Base-by-base conservation (phyloP, 2,113 vertebrate species). In the Emydura subglobosa region DNA sequence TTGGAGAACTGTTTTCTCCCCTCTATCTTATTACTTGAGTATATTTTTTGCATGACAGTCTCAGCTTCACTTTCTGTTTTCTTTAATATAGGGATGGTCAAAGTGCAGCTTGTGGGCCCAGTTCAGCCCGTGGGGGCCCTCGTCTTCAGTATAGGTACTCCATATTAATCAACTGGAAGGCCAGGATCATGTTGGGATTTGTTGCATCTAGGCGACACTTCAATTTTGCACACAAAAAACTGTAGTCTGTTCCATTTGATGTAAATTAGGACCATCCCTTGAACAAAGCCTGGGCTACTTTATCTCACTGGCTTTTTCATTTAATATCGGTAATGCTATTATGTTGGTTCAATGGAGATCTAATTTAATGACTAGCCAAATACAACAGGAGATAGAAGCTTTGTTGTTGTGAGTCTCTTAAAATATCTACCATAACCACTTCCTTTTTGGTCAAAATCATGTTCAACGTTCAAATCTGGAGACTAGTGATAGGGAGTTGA, bases 71-170 rank as follows among this genome's bases (percentile, higher is more conserved):
- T 10, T 72, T 72, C n/a, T 72, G 34, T 72, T 72, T 1, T 54
- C 54, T 83, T 34, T 1, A 4, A 1, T 0, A 2, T 4, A 3
- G 3, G 2, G 8, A 85, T 74, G 79, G 1, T 13, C 81, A 1
- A 3, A 24, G 31, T 0, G 51, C 92, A 1, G 53, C 0, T 3
- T 1, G 10, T 3, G n/a, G 3, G 81, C 53, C 1, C 1, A 0
- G 13, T 0, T 8, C 55, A 2, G 34, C 2, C 44, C 85, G 39
- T 0, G 1, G 3, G 39, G 34, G 19, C 22, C 10, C 6, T 31
- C 49, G 3, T 21, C 10, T 6, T 21, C 34, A 11, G 50, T 34
- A 4, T 21, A 21, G 29, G 47, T 4, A 49, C 17, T 76, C 72
- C 72, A 25, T 25, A 39, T 44, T 44, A 22, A 44, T 5, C 8